These are phyloP conservation scores for Ectemnius cavifrons DNA, from an alignment of 2,888 invertebrate genomes.

Conservation along the genomic window DNA sequence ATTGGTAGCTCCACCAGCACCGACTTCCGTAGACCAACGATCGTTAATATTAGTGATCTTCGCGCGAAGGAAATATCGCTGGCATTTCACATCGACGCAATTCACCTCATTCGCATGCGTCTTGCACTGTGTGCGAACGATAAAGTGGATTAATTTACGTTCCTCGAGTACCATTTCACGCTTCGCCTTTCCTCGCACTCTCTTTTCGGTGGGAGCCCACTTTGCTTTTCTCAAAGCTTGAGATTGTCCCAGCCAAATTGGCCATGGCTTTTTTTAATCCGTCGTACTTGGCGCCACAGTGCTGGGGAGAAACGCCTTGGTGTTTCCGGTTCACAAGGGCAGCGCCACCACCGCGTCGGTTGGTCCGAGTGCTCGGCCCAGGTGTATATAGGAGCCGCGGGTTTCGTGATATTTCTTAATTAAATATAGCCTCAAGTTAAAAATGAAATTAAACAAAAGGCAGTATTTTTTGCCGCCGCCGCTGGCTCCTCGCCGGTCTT, in stretches of 20 bases:
- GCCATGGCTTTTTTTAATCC: constrained; percentile 59
- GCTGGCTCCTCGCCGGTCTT: constrained; percentile 18
- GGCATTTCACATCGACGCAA: too few relatives aligned
- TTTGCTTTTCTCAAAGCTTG: constrained; percentile 35
- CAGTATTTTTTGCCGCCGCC: constrained; percentile 59
- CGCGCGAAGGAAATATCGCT: too few relatives aligned
- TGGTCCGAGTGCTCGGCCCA: constrained; percentile 6
- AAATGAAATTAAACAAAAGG: constrained; percentile 73
- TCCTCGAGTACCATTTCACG: too few relatives aligned
- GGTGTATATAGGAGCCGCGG: constrained; percentile 34
- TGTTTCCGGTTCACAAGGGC: constrained; percentile 17
- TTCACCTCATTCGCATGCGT: background rate
- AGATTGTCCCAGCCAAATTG: constrained; percentile 55
- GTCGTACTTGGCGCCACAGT: constrained; percentile 43
- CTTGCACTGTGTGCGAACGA: constrained; percentile 1
- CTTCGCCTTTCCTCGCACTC: background rate
- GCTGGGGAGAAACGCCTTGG: constrained; percentile 22
- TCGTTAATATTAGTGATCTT: too few relatives aligned
- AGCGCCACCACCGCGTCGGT: constrained; percentile 23
- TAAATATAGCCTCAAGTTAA: constrained; percentile 72
- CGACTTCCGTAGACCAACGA: constrained; percentile 19
- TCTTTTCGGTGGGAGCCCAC: background rate
- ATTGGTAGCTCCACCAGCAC: constrained; percentile 52
- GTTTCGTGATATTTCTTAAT: constrained; percentile 73
- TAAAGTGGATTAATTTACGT: constrained; percentile 1